Conservation (phyloP, 2,888 invertebrate genomes). For the Ennomos quercinarius region DNA sequence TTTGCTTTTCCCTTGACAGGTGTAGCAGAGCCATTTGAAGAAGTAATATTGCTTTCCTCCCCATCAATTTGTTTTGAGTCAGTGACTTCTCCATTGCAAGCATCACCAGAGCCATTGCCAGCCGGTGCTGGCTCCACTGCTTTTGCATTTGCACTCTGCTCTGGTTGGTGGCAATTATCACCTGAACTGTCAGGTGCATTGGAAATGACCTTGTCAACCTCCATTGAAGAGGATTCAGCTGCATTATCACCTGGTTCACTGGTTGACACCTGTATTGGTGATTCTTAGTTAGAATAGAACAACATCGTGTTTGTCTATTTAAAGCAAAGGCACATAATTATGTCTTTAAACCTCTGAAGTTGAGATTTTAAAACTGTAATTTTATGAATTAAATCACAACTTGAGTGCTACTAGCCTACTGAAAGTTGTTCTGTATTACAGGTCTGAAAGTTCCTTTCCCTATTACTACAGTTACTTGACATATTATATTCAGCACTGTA, state of each 20-base stretch:
- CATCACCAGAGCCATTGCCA: conserved; percentile 57
- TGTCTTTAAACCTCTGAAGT: no score
- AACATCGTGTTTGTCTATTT: no score
- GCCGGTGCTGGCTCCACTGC: conserved; percentile 35
- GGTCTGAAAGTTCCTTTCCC: no score
- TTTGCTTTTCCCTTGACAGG: conserved; percentile 70
- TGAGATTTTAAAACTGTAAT: no score
- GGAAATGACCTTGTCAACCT: conserved; percentile 60
- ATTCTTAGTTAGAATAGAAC: no score
- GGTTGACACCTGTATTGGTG: conserved; percentile 69
- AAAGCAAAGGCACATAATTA: no score
- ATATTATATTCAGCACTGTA: not conserved
- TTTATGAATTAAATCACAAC: no score
- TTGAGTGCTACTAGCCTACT: no score
- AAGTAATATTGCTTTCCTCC: conserved; percentile 76
- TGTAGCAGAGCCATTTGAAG: conserved; percentile 82
- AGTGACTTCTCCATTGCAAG: conserved; percentile 78
- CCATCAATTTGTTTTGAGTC: conserved; percentile 72
- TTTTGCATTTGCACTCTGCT: conserved; percentile 71
- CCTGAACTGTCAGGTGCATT: conserved; percentile 78
- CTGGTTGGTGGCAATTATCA: conserved; percentile 72
- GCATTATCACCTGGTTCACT: conserved; percentile 65
- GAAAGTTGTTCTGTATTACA: no score
- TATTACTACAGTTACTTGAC: no score
- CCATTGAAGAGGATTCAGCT: conserved; percentile 55